Evolutionary conservation across 2,797 vertebrate species (phyloP).

Genomic region (Micrastur ruficollis): DNA sequence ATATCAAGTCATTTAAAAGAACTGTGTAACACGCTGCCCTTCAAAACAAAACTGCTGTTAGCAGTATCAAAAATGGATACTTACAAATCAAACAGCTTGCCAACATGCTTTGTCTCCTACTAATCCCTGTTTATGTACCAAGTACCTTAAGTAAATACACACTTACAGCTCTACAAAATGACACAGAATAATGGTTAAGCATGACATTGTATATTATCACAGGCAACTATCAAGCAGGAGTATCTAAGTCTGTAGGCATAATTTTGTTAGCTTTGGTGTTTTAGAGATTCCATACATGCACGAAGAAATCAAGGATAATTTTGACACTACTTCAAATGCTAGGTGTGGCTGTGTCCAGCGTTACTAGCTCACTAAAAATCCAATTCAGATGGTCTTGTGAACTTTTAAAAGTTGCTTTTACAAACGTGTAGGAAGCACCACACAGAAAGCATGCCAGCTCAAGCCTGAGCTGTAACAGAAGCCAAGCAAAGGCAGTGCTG

Average conservation of each 20-base stretch:
- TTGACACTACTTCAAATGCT: neutral
- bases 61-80: neutral
- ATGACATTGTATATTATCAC: neutral
- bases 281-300: neutral
- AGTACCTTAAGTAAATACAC: neutral
- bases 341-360: neutral
- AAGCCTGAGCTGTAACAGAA: accelerated
- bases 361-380: neutral
- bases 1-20: neutral
- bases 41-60: neutral
- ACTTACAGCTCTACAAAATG: neutral
- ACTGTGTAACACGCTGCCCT: neutral
- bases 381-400: neutral
- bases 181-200: neutral
- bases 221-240: neutral
- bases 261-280: neutral
- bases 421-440: accelerated
- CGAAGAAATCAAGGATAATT: neutral
- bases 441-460: neutral
- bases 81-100: neutral
- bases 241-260: no score
- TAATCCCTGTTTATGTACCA: neutral
- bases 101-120: neutral
- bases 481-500: neutral
- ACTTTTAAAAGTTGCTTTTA: neutral